A percentile compares a stretch with the other conserved stretches of the same genome.
These are phyloP conservation scores for Ameiurus melas DNA, from an alignment of 2,113 vertebrate genomes.

Conservation along the genomic window DNA sequence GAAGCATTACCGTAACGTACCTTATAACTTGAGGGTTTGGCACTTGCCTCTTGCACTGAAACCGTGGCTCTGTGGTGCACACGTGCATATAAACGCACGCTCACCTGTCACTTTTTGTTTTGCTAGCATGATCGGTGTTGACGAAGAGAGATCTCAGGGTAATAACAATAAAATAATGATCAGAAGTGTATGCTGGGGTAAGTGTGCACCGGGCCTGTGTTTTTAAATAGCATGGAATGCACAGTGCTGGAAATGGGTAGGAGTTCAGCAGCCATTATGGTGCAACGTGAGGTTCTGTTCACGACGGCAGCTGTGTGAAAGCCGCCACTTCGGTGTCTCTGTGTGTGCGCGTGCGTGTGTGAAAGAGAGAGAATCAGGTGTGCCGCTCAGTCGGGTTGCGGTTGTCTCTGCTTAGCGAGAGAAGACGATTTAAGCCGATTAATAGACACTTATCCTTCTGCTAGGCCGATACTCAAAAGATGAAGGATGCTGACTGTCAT, in stretches of 20 bases:
- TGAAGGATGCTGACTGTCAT: slow-evolving; percentile 14
- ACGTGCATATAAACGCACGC: no score
- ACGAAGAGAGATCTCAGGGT: not conserved
- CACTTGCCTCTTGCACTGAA: not conserved
- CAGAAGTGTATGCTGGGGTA: slow-evolving; percentile 41
- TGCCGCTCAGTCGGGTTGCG: not conserved
- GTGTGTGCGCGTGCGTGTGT: slow-evolving; percentile 28
- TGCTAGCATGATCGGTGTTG: not conserved
- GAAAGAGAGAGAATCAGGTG: not conserved
- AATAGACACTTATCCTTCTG: slow-evolving; percentile 4
- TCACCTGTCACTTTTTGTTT: not conserved
- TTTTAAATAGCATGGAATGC: slow-evolving; percentile 61
- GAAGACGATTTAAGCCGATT: not conserved
- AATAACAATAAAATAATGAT: slow-evolving; percentile 47
- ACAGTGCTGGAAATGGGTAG: slow-evolving; percentile 54
- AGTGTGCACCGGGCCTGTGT: slow-evolving; percentile 41
- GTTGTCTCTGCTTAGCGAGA: not conserved
- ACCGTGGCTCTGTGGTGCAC: not conserved
- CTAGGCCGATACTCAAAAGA: not conserved
- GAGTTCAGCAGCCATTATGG: slow-evolving; percentile 43
- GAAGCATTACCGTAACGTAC: not conserved
- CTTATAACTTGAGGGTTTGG: not conserved
- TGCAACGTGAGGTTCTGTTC: slow-evolving; percentile 34
- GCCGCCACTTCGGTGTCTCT: not conserved
- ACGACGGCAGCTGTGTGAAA: slow-evolving; percentile 46